Evolutionary conservation across 2,113 vertebrate genomes (phyloP), one percentile per base, ranked within the genome.

Genomic region (Halichoeres trimaculatus): DNA sequence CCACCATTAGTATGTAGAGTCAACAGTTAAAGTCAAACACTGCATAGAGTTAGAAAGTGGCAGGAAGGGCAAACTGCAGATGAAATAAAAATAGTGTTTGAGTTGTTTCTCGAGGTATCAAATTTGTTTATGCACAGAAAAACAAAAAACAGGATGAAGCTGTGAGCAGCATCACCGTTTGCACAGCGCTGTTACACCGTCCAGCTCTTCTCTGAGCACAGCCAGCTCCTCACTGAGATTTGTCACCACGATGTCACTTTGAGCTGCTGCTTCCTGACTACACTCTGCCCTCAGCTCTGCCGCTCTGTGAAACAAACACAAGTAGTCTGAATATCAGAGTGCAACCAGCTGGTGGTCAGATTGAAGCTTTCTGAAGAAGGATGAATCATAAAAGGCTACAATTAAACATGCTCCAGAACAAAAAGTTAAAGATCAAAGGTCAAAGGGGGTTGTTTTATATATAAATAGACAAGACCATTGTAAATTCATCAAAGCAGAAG

Each of bases 221-320:
- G 87, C 94, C 78, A 94, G 93, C 73, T 96, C 92, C 50, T 95
- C 94, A 55, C 91, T 94, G n/a, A 95, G 93, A 62, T 91, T 92
- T 24, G 93, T 92, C 66, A 96, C 83, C 55, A 86, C 47, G 9
- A 90, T 90, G 67, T 95, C 95, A 75, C 94, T 95, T 91, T 95
- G 94, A 78, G 86, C 88, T n/a, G 94, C 89, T 57, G 85, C 94
- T 88, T 94, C 95, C 81, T 85, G 93, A 53, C 90, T 94, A 80
- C 94, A 90, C 20, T 94, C 91, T 35, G 95, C 92, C 76, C 93
- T 95, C 74, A 95, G 86, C 94, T 97, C 94, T 59, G 94, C 86
- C 74, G 93, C 90, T 89, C 97, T 99, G 82, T 17, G 13, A 70
- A 69, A 71, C 77, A 64, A 36, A 68, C 34, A 60, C 19, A 45